Percentiles rank a stretch among this genome's conserved stretches.
These are phyloP conservation scores for Rhyacophila evoluta DNA, from an alignment of 2,888 invertebrate genomes.

Conservation along the genomic window DNA sequence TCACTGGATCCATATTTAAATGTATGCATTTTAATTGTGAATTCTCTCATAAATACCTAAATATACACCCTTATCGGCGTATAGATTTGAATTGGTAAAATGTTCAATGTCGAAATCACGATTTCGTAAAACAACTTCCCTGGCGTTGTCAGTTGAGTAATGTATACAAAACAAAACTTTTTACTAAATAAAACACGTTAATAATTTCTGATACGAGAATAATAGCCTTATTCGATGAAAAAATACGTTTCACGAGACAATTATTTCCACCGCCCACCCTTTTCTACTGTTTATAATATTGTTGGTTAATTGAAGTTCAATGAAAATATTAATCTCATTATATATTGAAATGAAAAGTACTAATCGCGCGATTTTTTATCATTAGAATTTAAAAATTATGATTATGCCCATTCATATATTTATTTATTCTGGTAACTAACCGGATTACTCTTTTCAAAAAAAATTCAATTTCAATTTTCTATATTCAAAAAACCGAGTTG, in stretches of 20 bases:
- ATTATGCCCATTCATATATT: no score
- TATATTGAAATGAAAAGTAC: no score
- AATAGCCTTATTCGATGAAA: no score
- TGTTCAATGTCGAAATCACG: background rate
- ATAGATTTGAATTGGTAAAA: background rate
- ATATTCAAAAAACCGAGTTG: no score
- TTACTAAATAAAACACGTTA: background rate
- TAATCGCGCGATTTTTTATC: no score
- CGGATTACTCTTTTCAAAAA: no score
- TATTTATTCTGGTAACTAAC: no score
- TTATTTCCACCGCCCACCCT: background rate
- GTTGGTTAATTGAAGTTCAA: background rate
- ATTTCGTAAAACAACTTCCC: background rate
- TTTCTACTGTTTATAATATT: background rate
- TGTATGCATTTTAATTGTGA: background rate
- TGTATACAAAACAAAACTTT: background rate
- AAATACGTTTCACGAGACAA: no score
- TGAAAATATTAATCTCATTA: background rate
- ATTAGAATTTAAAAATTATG: no score
- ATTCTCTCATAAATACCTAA: background rate
- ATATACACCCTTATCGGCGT: background rate
- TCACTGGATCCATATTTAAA: no score
- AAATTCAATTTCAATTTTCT: no score
- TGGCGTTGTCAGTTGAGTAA: background rate
- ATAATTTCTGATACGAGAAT: no score